Evolutionary conservation across 1,140 invertebrate species (phyloP), one percentile per base, ranked within the genome.

Genomic region (Atta colombica): DNA sequence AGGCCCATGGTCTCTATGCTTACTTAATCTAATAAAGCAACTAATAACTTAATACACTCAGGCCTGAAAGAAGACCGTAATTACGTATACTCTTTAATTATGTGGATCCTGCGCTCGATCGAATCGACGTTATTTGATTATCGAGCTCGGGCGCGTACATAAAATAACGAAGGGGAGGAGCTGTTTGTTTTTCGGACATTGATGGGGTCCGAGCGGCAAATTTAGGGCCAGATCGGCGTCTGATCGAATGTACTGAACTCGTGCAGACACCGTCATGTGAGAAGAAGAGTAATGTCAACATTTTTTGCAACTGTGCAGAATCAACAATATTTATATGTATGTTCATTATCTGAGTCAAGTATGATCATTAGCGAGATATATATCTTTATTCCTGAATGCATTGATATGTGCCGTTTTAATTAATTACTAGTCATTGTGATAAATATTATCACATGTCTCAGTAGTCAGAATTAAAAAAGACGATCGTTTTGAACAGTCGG

Each of bases 21-120:
- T 55, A 63, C 80, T 88, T 92, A 93, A 93, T 92, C 92, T 92
- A 93, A 93, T 93, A 93, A 93, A 93, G 91, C 90, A 88, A 92
- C 91, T 93, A 91, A 90, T 87, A 92, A 92, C 86, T 89, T 93
- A 89, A 93, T 92, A 87, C 51, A 61, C 49, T 78, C 68, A 69
- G 75, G 72, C 49, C 21, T 55, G 72, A 61, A 78, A 81, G 77
- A 86, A 85, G 75, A 53, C 88, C 82, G 28, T 92, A 88, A 93
- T 93, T 93, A 92, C 77, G 89, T 87, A 25, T 51, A 60, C 91
- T 91, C 89, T 92, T 92, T 93, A 93, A 92, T 93, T 93, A 92
- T 87, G 78, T 87, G 74, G 88, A 78, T 89, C 89, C 87, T 89
- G 68, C 78, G 87, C 71, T 86, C 35, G 89, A 91, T 92, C 89